Evolutionary conservation across 92 coral and sea anemone species (phyloP), one percentile per base, ranked within the genome.

Genomic region (Heteractis magnifica): DNA sequence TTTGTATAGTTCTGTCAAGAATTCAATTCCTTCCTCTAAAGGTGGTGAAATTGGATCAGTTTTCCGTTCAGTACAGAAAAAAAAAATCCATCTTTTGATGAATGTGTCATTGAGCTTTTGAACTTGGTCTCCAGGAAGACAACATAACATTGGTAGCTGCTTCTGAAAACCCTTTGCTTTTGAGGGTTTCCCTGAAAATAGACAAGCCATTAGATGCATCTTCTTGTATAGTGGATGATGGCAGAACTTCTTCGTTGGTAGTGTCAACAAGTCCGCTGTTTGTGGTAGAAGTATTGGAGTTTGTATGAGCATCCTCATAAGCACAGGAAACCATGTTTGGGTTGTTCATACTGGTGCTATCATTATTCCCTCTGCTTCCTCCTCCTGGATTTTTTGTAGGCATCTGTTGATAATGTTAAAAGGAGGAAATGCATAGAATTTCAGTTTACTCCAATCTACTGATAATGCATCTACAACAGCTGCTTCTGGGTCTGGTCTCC

Each of bases 121-220:
- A 26, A 26, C 34, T 26, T 26, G 34, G 34, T 26, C 0, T 26
- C 34, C 34, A 26, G 68, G 56, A 82, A 4, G 80, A 82, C 19
- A 20, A 10, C 34, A 53, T 77, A 34, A 82, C 77, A 19, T 72
- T 73, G 48, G 6, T 70, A 49, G 51, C 48, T 51, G 80, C 71
- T 60, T 65, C 4, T 65, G 72, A 65, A 6, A 65, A 15, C 9
- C 72, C 72, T 65, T 8, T 65, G 13, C 55, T 65, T 7, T 51
- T 51, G 6, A 82, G 81, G 55, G 23, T 77, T 51, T 73, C 80
- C 86, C 80, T 51, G 80, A 73, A 26, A 82, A 82, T 34, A 72
- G 86, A 80, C 86, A 82, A 56, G 52, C 52, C 16, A 82, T 34
- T 11, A 82, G 80, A 11, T 5, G 7, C 23, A 82, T 62, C 16